phyloP scores from a whole-genome alignment of 2,797 vertebrate genomes.

The Nothura maculosa region DNA sequence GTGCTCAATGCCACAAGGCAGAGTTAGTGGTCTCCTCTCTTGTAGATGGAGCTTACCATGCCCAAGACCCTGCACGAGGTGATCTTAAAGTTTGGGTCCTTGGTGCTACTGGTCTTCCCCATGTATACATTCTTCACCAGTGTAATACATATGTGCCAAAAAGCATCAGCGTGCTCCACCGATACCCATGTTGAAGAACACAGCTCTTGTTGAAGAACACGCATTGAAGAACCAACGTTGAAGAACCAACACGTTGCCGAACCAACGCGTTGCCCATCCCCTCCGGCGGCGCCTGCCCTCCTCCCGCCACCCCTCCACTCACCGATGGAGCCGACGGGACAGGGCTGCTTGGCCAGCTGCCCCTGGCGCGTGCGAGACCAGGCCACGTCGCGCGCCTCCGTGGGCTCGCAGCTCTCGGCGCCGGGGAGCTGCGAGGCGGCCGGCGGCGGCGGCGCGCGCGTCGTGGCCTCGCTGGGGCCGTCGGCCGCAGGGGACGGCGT shows the following conservation, averaged over 20 bases:
- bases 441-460: conserved; percentile 74
- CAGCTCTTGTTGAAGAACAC: background rate
- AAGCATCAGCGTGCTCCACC: background rate
- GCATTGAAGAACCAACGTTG: too few relatives aligned
- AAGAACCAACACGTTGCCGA: too few relatives aligned
- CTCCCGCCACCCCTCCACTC: background rate
- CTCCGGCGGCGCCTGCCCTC: fast-evolving
- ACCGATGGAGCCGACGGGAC: conserved; percentile 94
- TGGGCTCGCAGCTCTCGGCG: conserved; percentile 89
- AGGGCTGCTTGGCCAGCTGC: conserved; percentile 88
- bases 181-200: background rate
- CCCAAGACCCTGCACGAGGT: background rate
- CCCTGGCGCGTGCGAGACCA: conserved; percentile 96
- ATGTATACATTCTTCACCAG: background rate
- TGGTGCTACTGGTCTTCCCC: background rate
- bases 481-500: conserved; percentile 75
- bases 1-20: background rate
- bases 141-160: background rate
- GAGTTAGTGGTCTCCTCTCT: background rate
- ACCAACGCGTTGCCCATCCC: fast-evolving
- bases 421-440: conserved; percentile 89
- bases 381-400: conserved; percentile 89
- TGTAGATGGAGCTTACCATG: background rate
- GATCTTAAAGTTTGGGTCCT: background rate
- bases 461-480: conserved; percentile 75